Conservation (phyloP, 2,888 invertebrate genomes). For the Abrostola tripartita region DNA sequence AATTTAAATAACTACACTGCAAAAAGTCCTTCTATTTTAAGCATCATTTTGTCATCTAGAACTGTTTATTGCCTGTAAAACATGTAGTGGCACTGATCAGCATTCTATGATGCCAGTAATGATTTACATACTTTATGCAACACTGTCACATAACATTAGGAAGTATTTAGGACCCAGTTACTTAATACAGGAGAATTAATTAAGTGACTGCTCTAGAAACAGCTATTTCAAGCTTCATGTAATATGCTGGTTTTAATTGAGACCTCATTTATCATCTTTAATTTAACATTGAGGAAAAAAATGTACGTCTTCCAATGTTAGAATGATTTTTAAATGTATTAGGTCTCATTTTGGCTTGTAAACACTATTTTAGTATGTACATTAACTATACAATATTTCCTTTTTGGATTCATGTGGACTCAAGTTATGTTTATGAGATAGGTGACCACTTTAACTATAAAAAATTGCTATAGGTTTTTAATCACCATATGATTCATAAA, state of each 20-base stretch:
- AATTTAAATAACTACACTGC: too few species aligned
- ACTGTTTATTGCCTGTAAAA: background rate
- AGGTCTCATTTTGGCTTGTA: too few species aligned
- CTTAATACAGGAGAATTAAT: constrained; percentile 18
- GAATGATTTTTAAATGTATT: too few species aligned
- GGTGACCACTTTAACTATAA: too few species aligned
- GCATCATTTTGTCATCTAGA: background rate
- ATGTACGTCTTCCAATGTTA: too few species aligned
- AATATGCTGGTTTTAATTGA: background rate
- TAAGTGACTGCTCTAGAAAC: constrained; percentile 18
- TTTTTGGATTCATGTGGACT: too few species aligned
- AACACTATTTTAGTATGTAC: too few species aligned
- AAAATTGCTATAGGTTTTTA: too few species aligned
- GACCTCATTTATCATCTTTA: background rate
- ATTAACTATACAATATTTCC: too few species aligned
- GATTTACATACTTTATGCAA: constrained; percentile 35
- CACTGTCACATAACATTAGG: constrained; percentile 40
- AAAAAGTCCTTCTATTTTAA: background rate
- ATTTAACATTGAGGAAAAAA: too few species aligned
- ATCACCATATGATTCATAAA: too few species aligned
- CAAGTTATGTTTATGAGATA: too few species aligned
- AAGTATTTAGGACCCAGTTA: constrained; percentile 29
- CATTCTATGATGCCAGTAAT: constrained; percentile 16
- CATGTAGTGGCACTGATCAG: constrained; percentile 21
- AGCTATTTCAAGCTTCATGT: background rate